Evolutionary conservation across 2,797 vertebrate species (phyloP).

Genomic region (Anguilla marmorata): DNA sequence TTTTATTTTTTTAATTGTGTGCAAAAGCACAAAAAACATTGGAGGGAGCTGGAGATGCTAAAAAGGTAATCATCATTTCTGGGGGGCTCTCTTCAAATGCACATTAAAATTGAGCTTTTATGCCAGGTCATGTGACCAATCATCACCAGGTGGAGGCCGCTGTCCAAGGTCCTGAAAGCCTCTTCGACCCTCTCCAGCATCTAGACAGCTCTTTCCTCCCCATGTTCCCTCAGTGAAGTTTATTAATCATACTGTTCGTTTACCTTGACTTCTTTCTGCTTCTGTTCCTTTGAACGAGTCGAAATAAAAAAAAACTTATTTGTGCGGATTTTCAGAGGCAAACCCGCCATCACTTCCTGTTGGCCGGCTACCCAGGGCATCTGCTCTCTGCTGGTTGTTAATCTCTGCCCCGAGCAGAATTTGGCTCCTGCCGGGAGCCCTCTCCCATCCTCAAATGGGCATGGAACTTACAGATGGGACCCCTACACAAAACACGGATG

Average conservation of each 20-base stretch:
- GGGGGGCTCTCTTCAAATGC: background rate
- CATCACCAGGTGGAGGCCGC: background rate
- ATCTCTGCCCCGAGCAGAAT: background rate
- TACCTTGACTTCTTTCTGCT: background rate
- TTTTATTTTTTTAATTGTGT: background rate
- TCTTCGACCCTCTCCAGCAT: background rate
- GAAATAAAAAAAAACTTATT: background rate
- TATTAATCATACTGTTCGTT: background rate
- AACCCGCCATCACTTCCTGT: background rate
- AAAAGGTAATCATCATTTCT: background rate
- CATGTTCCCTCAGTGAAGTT: background rate
- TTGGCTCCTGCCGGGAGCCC: background rate
- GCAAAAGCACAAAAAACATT: background rate
- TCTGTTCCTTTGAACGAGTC: background rate
- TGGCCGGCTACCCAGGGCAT: conserved; percentile 12
- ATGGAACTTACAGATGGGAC: no score
- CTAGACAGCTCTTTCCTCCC: background rate
- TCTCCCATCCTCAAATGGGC: background rate
- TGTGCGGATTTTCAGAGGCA: background rate
- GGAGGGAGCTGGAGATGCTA: background rate
- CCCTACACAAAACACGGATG: background rate
- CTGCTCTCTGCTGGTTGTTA: conserved; percentile 31
- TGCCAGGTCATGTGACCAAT: background rate
- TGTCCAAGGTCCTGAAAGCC: background rate
- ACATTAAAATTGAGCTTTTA: background rate